phyloP scores from a whole-genome alignment of 2,113 vertebrate genomes.

The Paradoxurus hermaphroditus region DNA sequence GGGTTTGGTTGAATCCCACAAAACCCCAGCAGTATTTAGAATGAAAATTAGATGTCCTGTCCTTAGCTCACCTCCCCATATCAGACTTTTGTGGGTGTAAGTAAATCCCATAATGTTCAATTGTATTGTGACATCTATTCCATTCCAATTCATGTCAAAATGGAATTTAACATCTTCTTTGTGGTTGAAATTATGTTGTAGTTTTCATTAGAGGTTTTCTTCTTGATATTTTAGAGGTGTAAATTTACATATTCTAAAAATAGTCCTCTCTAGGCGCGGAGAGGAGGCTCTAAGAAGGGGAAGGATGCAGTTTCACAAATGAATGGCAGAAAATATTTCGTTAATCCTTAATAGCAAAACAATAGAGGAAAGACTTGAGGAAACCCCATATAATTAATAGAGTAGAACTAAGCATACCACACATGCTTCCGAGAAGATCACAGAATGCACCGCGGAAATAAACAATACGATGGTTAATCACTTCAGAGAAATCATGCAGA shows the following conservation, averaged over 20 bases:
- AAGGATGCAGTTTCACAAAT: not conserved
- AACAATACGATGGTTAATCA: constrained; percentile 36
- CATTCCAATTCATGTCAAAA: not conserved
- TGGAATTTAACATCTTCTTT: constrained; percentile 12
- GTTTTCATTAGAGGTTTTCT: constrained; percentile 30
- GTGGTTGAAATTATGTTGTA: not conserved
- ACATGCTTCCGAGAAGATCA: constrained; percentile 5
- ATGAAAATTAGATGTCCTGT: not conserved
- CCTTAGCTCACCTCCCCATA: constrained; percentile 51
- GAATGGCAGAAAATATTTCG: constrained; percentile 2
- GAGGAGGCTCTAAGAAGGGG: not conserved
- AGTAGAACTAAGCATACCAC: constrained; percentile 43
- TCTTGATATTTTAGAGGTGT: not conserved
- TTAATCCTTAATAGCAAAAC: constrained; percentile 28
- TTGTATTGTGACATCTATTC: not conserved
- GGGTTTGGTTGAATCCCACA: constrained; percentile 55
- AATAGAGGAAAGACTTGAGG: constrained; percentile 25
- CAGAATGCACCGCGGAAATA: constrained; percentile 34
- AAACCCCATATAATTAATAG: constrained; percentile 41
- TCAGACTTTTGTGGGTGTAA: constrained; percentile 29
- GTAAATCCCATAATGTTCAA: not conserved
- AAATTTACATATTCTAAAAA: constrained; percentile 17
- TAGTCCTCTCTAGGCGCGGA: not conserved
- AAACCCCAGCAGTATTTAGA: constrained; percentile 33
- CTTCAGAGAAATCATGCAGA: constrained; percentile 48